phyloP scores from a whole-genome alignment of 2,888 invertebrate species.

The Orthosia cruda region DNA sequence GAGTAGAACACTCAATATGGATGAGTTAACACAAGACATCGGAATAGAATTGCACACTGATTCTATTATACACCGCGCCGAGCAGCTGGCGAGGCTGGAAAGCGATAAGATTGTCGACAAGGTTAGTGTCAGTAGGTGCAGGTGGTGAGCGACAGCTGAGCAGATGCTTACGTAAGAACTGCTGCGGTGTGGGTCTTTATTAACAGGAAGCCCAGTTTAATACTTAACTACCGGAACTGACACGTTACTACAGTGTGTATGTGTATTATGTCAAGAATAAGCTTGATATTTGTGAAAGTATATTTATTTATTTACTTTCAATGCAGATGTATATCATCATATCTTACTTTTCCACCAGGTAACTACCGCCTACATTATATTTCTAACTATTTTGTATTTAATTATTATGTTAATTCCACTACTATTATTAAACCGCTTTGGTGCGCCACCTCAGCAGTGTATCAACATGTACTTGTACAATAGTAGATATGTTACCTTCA shows the following conservation, averaged over 20 bases:
- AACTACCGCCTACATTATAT: neutral
- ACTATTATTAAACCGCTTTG: slow-evolving; percentile 23
- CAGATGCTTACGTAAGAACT: slow-evolving; percentile 28
- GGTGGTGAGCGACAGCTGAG: neutral
- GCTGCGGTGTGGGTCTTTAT: neutral
- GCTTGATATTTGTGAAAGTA: neutral
- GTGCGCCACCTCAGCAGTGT: slow-evolving; percentile 31
- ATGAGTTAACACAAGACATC: slow-evolving; percentile 95
- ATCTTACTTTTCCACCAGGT: slow-evolving; percentile 1
- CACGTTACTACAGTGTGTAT: no score
- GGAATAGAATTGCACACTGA: slow-evolving; percentile 96
- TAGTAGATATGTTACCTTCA: slow-evolving; percentile 60
- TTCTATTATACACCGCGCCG: slow-evolving; percentile 96
- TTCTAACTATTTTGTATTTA: slow-evolving; percentile 18
- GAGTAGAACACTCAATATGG: slow-evolving; percentile 96
- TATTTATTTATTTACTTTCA: neutral
- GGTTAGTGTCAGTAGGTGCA: slow-evolving; percentile 92
- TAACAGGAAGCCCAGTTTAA: neutral
- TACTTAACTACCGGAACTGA: no score
- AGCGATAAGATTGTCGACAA: slow-evolving; percentile 96
- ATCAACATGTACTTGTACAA: slow-evolving; percentile 54
- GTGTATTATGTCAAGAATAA: no score
- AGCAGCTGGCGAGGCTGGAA: slow-evolving; percentile 96
- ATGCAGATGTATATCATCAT: neutral
- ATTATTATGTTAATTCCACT: slow-evolving; percentile 28